A percentile compares a stretch with the other conserved stretches of the same genome.
phyloP scores from a whole-genome alignment of 2,797 vertebrate species.

The Cynodonichthys magdalenae region DNA sequence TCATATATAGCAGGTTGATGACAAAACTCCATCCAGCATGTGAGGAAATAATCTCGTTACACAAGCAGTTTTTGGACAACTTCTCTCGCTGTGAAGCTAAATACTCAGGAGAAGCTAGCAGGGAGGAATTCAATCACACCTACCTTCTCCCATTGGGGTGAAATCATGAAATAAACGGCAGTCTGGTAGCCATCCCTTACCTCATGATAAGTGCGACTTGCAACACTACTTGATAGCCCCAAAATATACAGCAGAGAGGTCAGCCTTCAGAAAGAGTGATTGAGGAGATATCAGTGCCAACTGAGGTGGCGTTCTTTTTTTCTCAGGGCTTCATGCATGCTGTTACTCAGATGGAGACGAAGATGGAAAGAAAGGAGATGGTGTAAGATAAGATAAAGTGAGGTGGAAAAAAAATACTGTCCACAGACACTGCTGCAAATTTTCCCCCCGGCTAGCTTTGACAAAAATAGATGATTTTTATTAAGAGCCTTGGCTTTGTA shows the following conservation, averaged over 20 bases:
- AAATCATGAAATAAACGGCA: conserved; percentile 72
- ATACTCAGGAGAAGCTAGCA: conserved; percentile 32
- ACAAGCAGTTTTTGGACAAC: conserved; percentile 39
- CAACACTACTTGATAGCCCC: conserved; percentile 58
- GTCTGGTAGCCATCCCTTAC: conserved; percentile 70
- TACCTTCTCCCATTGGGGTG: conserved; percentile 32
- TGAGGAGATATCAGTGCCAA: conserved; percentile 61
- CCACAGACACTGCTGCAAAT: conserved; percentile 76
- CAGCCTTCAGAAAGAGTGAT: conserved; percentile 69
- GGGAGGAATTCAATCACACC: conserved; percentile 64
- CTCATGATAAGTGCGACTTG: conserved; percentile 73
- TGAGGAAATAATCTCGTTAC: conserved; percentile 63
- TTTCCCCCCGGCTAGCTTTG: conserved; percentile 66
- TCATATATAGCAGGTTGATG: conserved; percentile 58
- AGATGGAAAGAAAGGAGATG: conserved; percentile 48
- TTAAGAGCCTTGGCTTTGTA: conserved; percentile 78
- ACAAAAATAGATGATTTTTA: conserved; percentile 84
- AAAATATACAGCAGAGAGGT: conserved; percentile 64
- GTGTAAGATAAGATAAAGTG: conserved; percentile 47
- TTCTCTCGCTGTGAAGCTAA: conserved; percentile 29
- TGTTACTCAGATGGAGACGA: conserved; percentile 44
- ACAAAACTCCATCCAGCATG: conserved; percentile 48
- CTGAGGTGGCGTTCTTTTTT: conserved; percentile 42
- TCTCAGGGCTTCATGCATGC: conserved; percentile 55
- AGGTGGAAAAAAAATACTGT: conserved; percentile 13